Conservation (phyloP, 2,888 invertebrate species). For the Lissonota sp. region DNA sequence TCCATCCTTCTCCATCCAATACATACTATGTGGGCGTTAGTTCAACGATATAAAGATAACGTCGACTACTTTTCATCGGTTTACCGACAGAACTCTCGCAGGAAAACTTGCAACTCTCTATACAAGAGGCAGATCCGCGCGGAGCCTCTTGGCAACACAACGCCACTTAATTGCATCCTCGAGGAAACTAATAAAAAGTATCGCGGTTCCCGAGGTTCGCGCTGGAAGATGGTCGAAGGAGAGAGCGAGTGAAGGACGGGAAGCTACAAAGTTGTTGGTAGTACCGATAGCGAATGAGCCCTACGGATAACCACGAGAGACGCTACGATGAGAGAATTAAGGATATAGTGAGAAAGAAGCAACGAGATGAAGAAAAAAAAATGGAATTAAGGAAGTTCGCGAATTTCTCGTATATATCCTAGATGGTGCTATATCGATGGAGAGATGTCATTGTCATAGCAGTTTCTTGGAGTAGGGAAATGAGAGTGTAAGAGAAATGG, state of each 20-base stretch:
- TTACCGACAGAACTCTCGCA: conserved; percentile 7
- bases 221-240: background rate
- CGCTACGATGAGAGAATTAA: too few relatives aligned
- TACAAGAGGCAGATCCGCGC: conserved; percentile 15
- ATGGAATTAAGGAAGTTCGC: conserved; percentile 15
- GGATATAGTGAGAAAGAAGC: background rate
- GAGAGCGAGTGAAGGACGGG: background rate
- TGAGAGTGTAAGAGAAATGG: too few relatives aligned
- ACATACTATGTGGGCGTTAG: background rate
- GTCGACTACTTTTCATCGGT: background rate
- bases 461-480: too few relatives aligned
- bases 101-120: background rate
- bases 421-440: too few relatives aligned
- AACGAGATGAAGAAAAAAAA: conserved; percentile 49
- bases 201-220: conserved; percentile 57
- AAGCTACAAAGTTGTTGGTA: conserved; percentile 29
- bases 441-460: too few relatives aligned
- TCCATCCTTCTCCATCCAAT: background rate
- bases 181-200: conserved; percentile 78
- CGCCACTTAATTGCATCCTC: conserved; percentile 75
- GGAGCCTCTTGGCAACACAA: conserved; percentile 44
- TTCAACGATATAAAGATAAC: conserved; percentile 27
- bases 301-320: conserved; percentile 19
- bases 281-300: background rate
- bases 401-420: too few relatives aligned